Percentiles rank a stretch among this genome's conserved stretches.
These are phyloP conservation scores for Yoshiicerus persimilis DNA, from an alignment of 1,140 invertebrate species.

Conservation along the genomic window DNA sequence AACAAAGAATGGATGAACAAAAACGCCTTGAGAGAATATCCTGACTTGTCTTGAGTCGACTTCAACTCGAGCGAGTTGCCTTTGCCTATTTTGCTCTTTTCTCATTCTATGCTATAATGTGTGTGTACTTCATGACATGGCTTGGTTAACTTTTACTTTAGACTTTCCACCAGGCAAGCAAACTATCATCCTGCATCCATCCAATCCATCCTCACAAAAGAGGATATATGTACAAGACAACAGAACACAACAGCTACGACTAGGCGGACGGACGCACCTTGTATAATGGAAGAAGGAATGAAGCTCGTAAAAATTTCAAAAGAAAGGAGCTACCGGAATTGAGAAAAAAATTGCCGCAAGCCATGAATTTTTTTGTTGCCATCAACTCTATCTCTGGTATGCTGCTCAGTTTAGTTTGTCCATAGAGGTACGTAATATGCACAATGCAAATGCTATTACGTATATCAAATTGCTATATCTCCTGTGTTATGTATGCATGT, in stretches of 20 bases:
- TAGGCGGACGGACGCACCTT: constrained; percentile 38
- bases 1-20: constrained; percentile 17
- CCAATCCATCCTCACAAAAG: neutral
- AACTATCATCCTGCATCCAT: neutral
- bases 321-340: constrained; percentile 46
- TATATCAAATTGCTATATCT: constrained; percentile 1
- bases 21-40: constrained; percentile 6
- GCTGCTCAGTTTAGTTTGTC: neutral
- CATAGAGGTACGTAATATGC: neutral
- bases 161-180: neutral
- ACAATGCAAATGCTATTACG: neutral
- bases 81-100: neutral
- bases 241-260: neutral
- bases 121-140: neutral
- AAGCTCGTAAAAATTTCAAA: constrained; percentile 47
- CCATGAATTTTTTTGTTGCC: constrained; percentile 19
- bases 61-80: neutral
- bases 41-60: neutral
- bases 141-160: neutral
- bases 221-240: neutral
- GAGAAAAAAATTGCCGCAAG: constrained; percentile 30
- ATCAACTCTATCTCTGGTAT: constrained; percentile 7
- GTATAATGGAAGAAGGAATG: constrained; percentile 46
- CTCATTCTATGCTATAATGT: neutral
- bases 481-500: neutral